Percentiles rank a stretch among this genome's conserved stretches.
Conservation (phyloP, 2,797 vertebrate genomes). For the Chrosomus eos region DNA sequence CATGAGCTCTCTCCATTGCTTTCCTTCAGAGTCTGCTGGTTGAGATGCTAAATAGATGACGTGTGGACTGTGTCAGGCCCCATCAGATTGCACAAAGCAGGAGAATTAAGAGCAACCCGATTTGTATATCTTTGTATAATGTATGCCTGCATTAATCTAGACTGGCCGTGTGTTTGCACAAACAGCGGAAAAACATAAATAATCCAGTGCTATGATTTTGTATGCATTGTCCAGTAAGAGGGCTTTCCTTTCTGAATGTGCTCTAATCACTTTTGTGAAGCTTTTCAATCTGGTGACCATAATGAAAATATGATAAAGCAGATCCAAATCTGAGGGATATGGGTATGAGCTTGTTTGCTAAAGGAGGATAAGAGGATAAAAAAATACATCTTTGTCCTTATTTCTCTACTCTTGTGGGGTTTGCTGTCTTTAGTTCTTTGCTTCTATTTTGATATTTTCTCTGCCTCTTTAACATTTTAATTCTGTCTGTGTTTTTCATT, state of each 20-base stretch:
- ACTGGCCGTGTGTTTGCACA: slow-evolving; percentile 24
- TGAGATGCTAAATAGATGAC: slow-evolving; percentile 71
- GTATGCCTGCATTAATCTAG: slow-evolving; percentile 53
- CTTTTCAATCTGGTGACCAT: slow-evolving; percentile 80
- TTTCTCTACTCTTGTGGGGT: slow-evolving; percentile 89
- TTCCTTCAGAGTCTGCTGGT: slow-evolving; percentile 55
- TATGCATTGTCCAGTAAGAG: slow-evolving; percentile 67
- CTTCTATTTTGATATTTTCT: slow-evolving; percentile 87
- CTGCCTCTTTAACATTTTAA: slow-evolving; percentile 76
- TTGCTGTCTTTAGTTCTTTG: slow-evolving; percentile 87
- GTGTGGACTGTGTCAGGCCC: slow-evolving; percentile 63
- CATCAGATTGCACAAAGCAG: slow-evolving; percentile 67
- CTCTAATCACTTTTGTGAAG: slow-evolving; percentile 76
- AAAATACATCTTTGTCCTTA: slow-evolving; percentile 89
- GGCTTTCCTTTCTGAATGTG: slow-evolving; percentile 68
- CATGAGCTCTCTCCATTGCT: slow-evolving; percentile 61
- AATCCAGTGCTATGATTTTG: slow-evolving; percentile 68
- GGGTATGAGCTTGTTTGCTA: slow-evolving; percentile 72
- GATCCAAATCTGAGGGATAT: slow-evolving; percentile 72
- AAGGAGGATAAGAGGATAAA: slow-evolving; percentile 78
- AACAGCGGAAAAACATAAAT: slow-evolving; percentile 63
- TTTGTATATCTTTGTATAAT: slow-evolving; percentile 57
- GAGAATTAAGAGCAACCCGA: slow-evolving; percentile 68
- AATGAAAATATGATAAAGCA: slow-evolving; percentile 82
- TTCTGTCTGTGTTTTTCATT: slow-evolving; percentile 67